Evolutionary conservation across 2,797 vertebrate genomes (phyloP), one percentile per base, ranked within the genome.

Genomic region (Myripristis jacobus): DNA sequence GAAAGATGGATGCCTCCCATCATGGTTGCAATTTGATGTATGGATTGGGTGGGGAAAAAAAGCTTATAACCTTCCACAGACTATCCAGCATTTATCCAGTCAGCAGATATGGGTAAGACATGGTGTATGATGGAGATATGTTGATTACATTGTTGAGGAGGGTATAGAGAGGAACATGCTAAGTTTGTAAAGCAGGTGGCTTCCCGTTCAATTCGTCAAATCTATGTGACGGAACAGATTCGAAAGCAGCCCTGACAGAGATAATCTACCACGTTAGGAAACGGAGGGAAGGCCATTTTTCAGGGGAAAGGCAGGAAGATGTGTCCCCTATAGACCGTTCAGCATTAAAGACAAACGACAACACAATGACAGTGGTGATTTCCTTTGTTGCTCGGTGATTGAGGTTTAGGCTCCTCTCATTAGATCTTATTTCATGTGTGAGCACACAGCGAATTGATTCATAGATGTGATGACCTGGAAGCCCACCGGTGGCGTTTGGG

Each of bases 401-500:
- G 82, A 77, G 81, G 65, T 71, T 70, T 73, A 66, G 75, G 66
- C 69, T 65, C 77, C 80, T 83, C 87, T 91, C 88, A 90, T 92
- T 91, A 84, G 84, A 63, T 70, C 79, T 82, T 59, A 79, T 75
- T 79, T 78, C 81, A 89, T 85, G 85, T 90, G 82, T 84, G 87
- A 86, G 87, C 82, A 88, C 84, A 87, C 79, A 75, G 36, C 22
- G 25, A 61, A 87, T 90, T 77, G 84, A 90, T 87, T 82, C 80
- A 90, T 85, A 76, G 85, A 88, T 8, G 75, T 75, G 75, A 63
- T 80, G 89, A 89, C 85, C 88, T 82, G 77, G 75, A 71, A 73
- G 84, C 73, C 75, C 77, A 84, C 69, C 66, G 61, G 65, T 77
- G 82, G 68, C 57, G 80, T 82, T 73, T 47, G 13, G 73, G 80